Conservation (phyloP, 1,140 invertebrate genomes). For the Sitobion miscanthi region DNA sequence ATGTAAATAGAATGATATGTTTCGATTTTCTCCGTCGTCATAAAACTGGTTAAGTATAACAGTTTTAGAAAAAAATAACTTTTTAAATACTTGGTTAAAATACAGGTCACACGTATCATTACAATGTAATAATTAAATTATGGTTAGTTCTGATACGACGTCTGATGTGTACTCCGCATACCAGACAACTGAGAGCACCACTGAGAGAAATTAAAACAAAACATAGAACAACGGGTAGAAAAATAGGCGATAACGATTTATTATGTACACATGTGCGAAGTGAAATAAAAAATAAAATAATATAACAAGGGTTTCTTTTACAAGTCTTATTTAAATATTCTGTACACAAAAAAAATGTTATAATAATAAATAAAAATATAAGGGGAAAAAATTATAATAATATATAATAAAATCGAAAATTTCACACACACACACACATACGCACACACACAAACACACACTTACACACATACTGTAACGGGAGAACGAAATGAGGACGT, state of each 20-base stretch:
- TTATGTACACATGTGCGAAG: constrained; percentile 49
- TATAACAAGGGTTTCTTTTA: constrained; percentile 50
- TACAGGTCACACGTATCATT: neutral
- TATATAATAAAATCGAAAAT: neutral
- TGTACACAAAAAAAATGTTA: constrained; percentile 35
- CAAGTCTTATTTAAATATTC: constrained; percentile 53
- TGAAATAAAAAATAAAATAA: constrained; percentile 54
- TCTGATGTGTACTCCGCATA: rapidly evolving
- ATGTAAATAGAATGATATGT: too few relatives aligned
- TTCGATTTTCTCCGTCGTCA: too few relatives aligned
- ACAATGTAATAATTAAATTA: neutral
- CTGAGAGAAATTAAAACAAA: neutral
- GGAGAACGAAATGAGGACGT: neutral
- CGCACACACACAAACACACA: neutral
- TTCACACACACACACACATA: neutral
- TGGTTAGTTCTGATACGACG: too few relatives aligned
- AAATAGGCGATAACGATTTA: constrained; percentile 55
- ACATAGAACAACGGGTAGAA: constrained; percentile 18
- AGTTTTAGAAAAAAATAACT: neutral
- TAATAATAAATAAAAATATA: constrained; percentile 32
- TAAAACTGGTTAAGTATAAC: neutral
- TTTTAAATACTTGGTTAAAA: neutral
- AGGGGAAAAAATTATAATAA: neutral
- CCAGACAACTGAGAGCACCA: too few relatives aligned
- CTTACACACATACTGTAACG: neutral